These are phyloP conservation scores for Cottus gobio DNA, from an alignment of 2,113 vertebrate genomes.

Conservation along the genomic window DNA sequence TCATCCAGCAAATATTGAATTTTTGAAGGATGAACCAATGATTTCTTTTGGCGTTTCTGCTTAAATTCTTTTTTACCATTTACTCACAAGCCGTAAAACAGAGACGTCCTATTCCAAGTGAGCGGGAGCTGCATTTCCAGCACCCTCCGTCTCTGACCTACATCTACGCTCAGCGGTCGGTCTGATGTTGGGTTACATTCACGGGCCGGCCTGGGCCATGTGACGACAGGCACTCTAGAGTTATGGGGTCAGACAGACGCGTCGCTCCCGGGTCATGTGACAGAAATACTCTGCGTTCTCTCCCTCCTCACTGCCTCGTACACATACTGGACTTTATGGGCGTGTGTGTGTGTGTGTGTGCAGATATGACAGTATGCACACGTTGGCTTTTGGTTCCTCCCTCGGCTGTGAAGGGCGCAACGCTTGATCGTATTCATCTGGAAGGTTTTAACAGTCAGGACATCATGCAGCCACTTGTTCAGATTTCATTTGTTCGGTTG, in stretches of 20 bases:
- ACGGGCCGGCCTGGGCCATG: slow-evolving; percentile 35
- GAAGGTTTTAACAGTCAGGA: neutral
- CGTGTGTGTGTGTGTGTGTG: neutral
- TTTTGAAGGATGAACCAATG: too few relatives aligned
- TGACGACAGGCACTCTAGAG: slow-evolving; percentile 65
- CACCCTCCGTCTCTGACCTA: slow-evolving; percentile 56
- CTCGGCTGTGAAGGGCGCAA: neutral
- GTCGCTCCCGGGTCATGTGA: slow-evolving; percentile 59
- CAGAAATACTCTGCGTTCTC: slow-evolving; percentile 45
- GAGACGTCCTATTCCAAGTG: neutral
- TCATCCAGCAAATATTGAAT: too few relatives aligned
- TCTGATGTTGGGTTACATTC: slow-evolving; percentile 32
- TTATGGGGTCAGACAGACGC: slow-evolving; percentile 72
- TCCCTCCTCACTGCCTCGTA: neutral
- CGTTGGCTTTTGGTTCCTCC: neutral
- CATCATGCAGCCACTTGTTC: neutral
- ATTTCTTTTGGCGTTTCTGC: too few relatives aligned
- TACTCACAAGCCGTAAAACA: neutral
- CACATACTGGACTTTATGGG: neutral
- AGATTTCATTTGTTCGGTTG: neutral
- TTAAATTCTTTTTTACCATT: too few relatives aligned
- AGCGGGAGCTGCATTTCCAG: accelerated
- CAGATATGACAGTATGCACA: slow-evolving; percentile 15
- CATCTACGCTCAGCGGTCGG: slow-evolving; percentile 18
- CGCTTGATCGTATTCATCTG: neutral